A percentile compares a stretch with the other conserved stretches of the same genome.
Evolutionary conservation across 2,888 invertebrate genomes (phyloP).

Genomic region (Ligdia adustata): DNA sequence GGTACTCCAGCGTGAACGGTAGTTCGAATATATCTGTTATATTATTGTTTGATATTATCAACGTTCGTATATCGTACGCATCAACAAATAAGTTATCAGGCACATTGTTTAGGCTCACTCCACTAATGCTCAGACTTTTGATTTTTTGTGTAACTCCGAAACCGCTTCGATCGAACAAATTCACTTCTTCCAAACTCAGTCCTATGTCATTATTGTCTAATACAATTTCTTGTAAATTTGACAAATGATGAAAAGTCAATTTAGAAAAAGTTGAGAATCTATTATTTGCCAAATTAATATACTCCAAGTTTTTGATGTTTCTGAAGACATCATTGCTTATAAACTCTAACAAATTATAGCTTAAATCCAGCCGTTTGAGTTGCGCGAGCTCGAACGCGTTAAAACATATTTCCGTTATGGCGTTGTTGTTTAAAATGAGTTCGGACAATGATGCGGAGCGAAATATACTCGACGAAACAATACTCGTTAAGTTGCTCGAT

Average conservation of each 20-base stretch:
- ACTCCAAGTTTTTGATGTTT: slow-evolving; percentile 62
- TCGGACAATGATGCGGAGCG: slow-evolving; percentile 54
- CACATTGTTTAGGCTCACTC: slow-evolving; percentile 55
- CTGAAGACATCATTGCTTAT: slow-evolving; percentile 67
- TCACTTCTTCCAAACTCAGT: slow-evolving; percentile 50
- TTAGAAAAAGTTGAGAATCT: slow-evolving; percentile 63
- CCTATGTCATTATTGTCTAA: slow-evolving; percentile 74
- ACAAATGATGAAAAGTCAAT: slow-evolving; percentile 65
- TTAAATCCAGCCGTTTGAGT: slow-evolving; percentile 68
- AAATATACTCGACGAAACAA: slow-evolving; percentile 48
- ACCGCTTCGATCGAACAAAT: slow-evolving; percentile 68
- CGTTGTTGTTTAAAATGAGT: slow-evolving; percentile 60
- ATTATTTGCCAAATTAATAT: slow-evolving; percentile 74
- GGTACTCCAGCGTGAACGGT: slow-evolving; percentile 81
- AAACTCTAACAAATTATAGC: slow-evolving; percentile 61
- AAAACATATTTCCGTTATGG: slow-evolving; percentile 51
- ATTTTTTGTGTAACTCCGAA: slow-evolving; percentile 67
- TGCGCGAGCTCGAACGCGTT: slow-evolving; percentile 59
- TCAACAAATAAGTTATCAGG: slow-evolving; percentile 71
- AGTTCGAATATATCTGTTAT: slow-evolving; percentile 80
- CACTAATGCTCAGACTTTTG: slow-evolving; percentile 58
- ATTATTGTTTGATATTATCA: slow-evolving; percentile 81
- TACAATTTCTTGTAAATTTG: slow-evolving; percentile 64
- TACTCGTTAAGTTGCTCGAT: slow-evolving; percentile 54
- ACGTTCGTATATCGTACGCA: slow-evolving; percentile 69